phyloP scores from a whole-genome alignment of 2,888 invertebrate genomes.

The Plemyria rubiginata region DNA sequence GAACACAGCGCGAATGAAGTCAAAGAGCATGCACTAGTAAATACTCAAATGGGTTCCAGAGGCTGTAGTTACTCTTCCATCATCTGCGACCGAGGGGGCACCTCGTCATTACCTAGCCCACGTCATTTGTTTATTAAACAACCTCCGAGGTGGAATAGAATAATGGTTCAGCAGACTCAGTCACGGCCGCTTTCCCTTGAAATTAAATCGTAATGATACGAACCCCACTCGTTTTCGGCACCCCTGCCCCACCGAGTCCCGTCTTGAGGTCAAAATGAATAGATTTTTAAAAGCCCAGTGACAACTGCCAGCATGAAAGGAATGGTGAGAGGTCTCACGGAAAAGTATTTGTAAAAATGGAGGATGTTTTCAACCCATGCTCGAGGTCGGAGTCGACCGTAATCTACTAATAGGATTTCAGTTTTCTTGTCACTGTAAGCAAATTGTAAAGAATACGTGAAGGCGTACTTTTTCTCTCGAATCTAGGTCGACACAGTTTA shows the following conservation, averaged over 20 bases:
- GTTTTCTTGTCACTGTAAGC: slow-evolving; percentile 37
- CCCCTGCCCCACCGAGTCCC: slow-evolving; percentile 59
- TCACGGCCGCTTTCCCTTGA: slow-evolving; percentile 78
- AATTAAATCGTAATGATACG: slow-evolving; percentile 83
- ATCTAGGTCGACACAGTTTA: slow-evolving; percentile 19
- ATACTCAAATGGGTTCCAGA: slow-evolving; percentile 69
- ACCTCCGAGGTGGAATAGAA: slow-evolving; percentile 80
- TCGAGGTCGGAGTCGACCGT: slow-evolving; percentile 32
- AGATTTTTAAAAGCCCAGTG: slow-evolving; percentile 75
- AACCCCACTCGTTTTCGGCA: slow-evolving; percentile 70
- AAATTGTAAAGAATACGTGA: slow-evolving; percentile 37
- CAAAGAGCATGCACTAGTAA: slow-evolving; percentile 49
- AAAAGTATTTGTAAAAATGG: slow-evolving; percentile 49
- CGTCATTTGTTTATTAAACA: slow-evolving; percentile 84
- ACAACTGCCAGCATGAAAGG: slow-evolving; percentile 79
- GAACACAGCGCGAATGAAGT: neutral
- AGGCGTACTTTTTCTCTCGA: slow-evolving; percentile 11
- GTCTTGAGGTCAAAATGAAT: slow-evolving; percentile 82
- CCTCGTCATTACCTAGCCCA: slow-evolving; percentile 75
- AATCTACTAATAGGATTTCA: slow-evolving; percentile 51
- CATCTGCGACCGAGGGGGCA: slow-evolving; percentile 54
- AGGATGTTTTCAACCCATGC: slow-evolving; percentile 34
- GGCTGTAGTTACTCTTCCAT: slow-evolving; percentile 39
- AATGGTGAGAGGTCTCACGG: slow-evolving; percentile 65
- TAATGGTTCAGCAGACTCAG: slow-evolving; percentile 80